Base-by-base conservation (phyloP, 2,888 invertebrate species). In the Lysandra coridon region DNA sequence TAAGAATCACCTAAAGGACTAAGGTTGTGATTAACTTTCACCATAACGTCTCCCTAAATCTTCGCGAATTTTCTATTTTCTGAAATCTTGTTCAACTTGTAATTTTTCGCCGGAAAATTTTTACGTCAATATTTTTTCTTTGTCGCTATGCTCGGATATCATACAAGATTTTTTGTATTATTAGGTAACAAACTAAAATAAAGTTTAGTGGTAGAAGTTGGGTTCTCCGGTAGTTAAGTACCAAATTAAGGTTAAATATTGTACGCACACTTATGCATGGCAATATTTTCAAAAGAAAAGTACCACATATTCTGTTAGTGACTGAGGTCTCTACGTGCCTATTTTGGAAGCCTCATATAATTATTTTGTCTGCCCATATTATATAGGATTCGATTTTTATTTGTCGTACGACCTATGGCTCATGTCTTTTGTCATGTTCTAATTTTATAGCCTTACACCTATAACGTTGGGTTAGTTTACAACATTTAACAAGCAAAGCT, bases 1-100 rank as follows among this genome's bases (percentile, higher is more conserved):
- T 89, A 90, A 90, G 87, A 89, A 90, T 89, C 88, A 87, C 87
- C 87, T 85, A 84, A 86, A 86, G 86, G 78, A 74, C 78, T 74
- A 60, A 57, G 73, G 73, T 57, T 76, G 76, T 74, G 78, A 78
- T 78, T 78, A 78, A 78, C 78, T 78, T 78, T 78, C 57, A 57
- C 73, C 73, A 40, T 73, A 73, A 76, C 33, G 53, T 53, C 30
- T 14, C 57, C 53, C 60, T 73, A 73, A 78, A 49, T 74, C 73
- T 73, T 73, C 23, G 69, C 37, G 73, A 57, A 78, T 78, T 78
- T 78, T 78, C 40, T 73, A 73, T 57, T 53, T 57, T 73, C 37
- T 62, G 40, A 64, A 44, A 62, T 62, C 44, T 62, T 62, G 40
- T 76, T 23, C 6, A 33, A 49, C 30, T 53, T 33, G 75, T 69